Evolutionary conservation across 2,113 vertebrate genomes (phyloP).

Genomic region (Salvelinus fontinalis): DNA sequence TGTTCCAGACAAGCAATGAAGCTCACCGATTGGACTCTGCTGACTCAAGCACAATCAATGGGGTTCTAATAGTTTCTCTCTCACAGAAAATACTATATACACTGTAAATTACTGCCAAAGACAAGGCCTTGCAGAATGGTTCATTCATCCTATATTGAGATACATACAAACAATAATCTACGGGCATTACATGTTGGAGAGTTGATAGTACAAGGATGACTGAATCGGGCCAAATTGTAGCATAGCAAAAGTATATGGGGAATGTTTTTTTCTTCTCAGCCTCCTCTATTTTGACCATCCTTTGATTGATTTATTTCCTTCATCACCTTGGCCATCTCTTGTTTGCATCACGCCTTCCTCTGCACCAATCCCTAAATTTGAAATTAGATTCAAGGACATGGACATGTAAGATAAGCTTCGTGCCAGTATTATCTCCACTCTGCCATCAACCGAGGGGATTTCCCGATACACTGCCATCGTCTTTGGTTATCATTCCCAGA

Average conservation of each 20-base stretch:
- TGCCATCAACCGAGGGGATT: conserved; percentile 62
- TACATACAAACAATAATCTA: neutral
- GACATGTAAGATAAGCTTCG: conserved; percentile 55
- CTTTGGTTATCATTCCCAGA: conserved; percentile 56
- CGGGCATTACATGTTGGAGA: too few relatives aligned
- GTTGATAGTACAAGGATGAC: neutral
- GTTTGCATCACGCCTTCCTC: conserved; percentile 48
- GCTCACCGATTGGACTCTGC: conserved; percentile 21
- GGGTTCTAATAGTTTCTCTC: neutral
- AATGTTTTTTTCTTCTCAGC: neutral
- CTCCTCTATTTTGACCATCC: neutral
- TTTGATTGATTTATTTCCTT: conserved; percentile 58
- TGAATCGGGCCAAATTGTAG: neutral
- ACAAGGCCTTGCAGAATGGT: neutral
- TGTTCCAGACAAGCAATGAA: conserved; percentile 2
- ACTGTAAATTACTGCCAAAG: neutral
- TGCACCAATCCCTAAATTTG: conserved; percentile 44
- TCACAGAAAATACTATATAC: neutral
- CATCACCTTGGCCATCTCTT: conserved; percentile 41
- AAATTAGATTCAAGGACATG: conserved; percentile 42
- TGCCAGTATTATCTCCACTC: conserved; percentile 53
- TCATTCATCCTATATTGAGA: neutral
- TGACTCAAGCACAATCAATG: conserved; percentile 25
- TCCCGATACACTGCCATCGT: conserved; percentile 45
- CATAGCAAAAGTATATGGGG: neutral